phyloP scores from a whole-genome alignment of 2,797 vertebrate species.

The Amblyraja radiata region DNA sequence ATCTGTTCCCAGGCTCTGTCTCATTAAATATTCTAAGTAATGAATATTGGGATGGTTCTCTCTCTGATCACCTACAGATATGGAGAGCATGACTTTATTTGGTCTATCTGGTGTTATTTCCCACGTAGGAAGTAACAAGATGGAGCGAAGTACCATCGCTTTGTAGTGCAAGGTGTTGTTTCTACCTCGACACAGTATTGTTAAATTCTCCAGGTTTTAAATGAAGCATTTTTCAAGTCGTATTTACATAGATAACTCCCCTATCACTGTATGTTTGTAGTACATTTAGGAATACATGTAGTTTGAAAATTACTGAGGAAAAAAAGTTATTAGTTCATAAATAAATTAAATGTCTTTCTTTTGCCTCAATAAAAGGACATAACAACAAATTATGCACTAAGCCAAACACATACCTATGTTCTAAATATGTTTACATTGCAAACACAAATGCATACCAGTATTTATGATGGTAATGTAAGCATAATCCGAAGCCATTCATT shows the following conservation, averaged over 20 bases:
- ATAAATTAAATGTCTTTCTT: background rate
- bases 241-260: background rate
- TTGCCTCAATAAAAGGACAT: background rate
- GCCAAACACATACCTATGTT: background rate
- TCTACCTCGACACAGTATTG: background rate
- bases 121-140: background rate
- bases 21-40: background rate
- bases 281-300: background rate
- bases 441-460: background rate
- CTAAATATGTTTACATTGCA: background rate
- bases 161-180: background rate
- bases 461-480: conserved; percentile 30
- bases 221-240: background rate
- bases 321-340: background rate
- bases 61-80: background rate
- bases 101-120: background rate
- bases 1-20: background rate
- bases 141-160: background rate
- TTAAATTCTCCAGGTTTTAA: background rate
- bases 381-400: background rate
- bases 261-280: background rate
- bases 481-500: conserved; percentile 41
- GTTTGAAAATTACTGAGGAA: background rate
- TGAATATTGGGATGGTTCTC: background rate
- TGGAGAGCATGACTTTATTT: background rate